Base-by-base conservation (phyloP, 2,888 invertebrate genomes). In the Sphaerophoria taeniata region DNA sequence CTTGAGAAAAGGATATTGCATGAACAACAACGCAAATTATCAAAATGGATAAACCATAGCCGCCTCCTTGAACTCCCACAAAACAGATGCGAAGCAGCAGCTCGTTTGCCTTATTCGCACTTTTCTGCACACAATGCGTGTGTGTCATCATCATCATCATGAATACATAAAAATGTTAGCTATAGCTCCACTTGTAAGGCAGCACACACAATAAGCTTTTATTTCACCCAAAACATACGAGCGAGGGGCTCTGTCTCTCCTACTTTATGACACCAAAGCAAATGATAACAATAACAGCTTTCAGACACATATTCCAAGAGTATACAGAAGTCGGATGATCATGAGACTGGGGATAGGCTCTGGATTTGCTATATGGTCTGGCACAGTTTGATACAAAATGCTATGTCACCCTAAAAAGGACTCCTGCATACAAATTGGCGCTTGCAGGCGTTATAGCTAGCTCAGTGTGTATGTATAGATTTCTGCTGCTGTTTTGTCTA, bases 381-480 rank as follows among this genome's bases (percentile, higher is more conserved):
- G 58, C 16, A 39, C 39, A 60, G 60, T 43, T 43, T 39, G 60
- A 60, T 43, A 69, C 72, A 31, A 84, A 84, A 80, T 75, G 65
- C 55, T 69, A 53, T 47, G 33, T 61, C 71, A 39, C 71, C 72
- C 67, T 84, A 80, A 80, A 77, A 58, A 69, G 80, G 75, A 84
- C 72, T 72, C 72, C 61, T 80, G 72, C 80, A 80, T 84, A 84
- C 80, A 76, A 84, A 80, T 80, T 72, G 76, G 69, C 61, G 61
- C 60, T 75, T 33, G 56, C 72, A 80, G 75, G 65, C 84, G 75
- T 61, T 74, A 75, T 67, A 61, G 71, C 71, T 67, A 61, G 71
- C 67, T 71, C 72, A 61, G 47, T 53, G 63, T 51, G 33, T 24
- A 58, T 45, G 45, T 78, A 16, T 63, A 49, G 49, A 43, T 47